These are phyloP conservation scores for Trissoscelio sp. DNA, from an alignment of 2,888 invertebrate species.

Conservation along the genomic window DNA sequence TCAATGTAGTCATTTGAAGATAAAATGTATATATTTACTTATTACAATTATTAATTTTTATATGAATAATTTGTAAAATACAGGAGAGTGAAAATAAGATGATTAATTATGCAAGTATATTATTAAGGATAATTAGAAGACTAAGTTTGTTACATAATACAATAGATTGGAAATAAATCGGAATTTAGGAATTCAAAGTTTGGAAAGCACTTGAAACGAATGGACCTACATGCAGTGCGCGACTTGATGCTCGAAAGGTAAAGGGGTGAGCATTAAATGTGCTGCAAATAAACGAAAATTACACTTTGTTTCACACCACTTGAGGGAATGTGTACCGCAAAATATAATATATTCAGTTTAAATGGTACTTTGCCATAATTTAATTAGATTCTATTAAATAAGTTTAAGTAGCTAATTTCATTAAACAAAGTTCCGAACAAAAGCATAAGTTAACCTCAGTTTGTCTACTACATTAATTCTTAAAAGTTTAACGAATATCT, in stretches of 20 bases:
- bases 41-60: background rate
- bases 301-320: slow-evolving; percentile 37
- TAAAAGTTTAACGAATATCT: slow-evolving; percentile 30
- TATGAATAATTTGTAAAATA: no score
- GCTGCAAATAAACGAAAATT: slow-evolving; percentile 35
- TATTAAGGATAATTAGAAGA: slow-evolving; percentile 25
- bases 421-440: slow-evolving; percentile 49
- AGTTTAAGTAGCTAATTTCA: slow-evolving; percentile 53
- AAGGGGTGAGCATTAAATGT: slow-evolving; percentile 24
- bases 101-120: no score
- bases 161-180: slow-evolving; percentile 43
- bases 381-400: slow-evolving; percentile 54
- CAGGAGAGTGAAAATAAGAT: no score
- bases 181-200: slow-evolving; percentile 45
- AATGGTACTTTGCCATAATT: slow-evolving; percentile 48
- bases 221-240: slow-evolving; percentile 32
- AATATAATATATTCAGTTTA: slow-evolving; percentile 57
- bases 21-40: no score
- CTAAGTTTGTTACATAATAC: slow-evolving; percentile 30
- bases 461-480: slow-evolving; percentile 19
- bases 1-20: no score
- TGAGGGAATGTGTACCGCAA: slow-evolving; percentile 32
- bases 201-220: slow-evolving; percentile 43
- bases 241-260: slow-evolving; percentile 38
- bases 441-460: slow-evolving; percentile 36